Evolutionary conservation across 2,888 invertebrate genomes (phyloP).

Genomic region (Petrolisthes cinctipes): DNA sequence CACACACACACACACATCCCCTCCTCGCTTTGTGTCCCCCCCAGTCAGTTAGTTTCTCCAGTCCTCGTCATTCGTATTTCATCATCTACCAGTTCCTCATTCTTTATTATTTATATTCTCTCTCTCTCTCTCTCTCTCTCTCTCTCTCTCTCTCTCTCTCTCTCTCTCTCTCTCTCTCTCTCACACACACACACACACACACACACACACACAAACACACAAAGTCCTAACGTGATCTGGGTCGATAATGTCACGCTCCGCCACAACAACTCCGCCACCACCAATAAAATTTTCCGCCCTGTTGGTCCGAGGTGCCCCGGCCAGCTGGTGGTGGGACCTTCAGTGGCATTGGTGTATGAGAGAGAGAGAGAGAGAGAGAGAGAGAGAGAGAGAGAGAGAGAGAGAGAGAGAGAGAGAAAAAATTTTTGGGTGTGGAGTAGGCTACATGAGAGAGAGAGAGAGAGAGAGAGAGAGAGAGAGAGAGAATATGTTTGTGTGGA

Average conservation of each 20-base stretch:
- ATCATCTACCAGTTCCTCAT: neutral
- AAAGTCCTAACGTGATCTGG: neutral
- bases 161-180: too few species aligned
- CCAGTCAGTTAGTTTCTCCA: neutral
- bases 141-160: neutral
- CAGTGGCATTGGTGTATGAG: neutral
- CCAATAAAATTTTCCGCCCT: slow-evolving; percentile 57
- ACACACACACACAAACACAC: neutral
- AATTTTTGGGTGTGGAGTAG: neutral
- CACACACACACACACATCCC: slow-evolving; percentile 7
- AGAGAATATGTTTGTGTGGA: neutral
- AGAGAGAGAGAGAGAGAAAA: too few species aligned
- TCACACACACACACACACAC: too few species aligned
- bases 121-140: neutral
- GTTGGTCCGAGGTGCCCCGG: slow-evolving; percentile 20
- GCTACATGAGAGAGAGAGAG: too few species aligned
- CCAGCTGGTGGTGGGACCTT: slow-evolving; percentile 35
- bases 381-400: neutral
- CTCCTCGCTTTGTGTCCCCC: neutral
- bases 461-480: too few species aligned
- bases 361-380: neutral
- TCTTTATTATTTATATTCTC: neutral
- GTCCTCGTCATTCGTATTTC: neutral
- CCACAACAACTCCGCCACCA: slow-evolving; percentile 40
- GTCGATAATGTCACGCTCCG: slow-evolving; percentile 43